A percentile compares a stretch with the other conserved stretches of the same genome.
Evolutionary conservation across 2,797 vertebrate species (phyloP).

Genomic region (Scolopax rusticola): DNA sequence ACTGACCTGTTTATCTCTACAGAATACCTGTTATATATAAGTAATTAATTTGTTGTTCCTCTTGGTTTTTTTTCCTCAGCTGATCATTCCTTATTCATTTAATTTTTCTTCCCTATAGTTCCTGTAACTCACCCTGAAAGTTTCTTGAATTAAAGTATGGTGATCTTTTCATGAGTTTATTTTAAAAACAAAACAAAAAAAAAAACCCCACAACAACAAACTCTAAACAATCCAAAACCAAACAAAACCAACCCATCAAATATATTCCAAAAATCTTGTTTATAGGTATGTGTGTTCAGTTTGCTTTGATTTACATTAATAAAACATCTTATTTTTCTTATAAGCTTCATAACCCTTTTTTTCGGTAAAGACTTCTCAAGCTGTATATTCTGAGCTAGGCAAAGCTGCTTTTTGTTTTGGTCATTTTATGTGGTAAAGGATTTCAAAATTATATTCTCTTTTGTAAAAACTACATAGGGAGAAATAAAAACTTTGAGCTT

Average conservation of each 20-base stretch:
- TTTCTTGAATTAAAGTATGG: not conserved
- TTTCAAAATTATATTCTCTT: not conserved
- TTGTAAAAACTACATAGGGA: not conserved
- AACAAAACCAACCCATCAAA: not conserved
- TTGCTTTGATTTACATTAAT: not conserved
- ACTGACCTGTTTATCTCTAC: not conserved
- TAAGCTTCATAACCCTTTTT: not conserved
- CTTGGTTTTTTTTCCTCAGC: not conserved
- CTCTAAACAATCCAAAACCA: not conserved
- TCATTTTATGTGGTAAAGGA: not conserved
- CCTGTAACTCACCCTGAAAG: not conserved
- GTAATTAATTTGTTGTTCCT: not conserved
- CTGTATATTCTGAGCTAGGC: not conserved
- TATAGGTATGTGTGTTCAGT: not conserved
- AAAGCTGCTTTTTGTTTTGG: not conserved
- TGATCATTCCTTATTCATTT: not conserved
- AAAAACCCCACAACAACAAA: too few relatives aligned
- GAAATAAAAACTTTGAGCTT: not conserved
- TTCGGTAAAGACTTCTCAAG: not conserved
- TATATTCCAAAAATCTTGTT: not conserved
- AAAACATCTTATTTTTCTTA: not conserved
- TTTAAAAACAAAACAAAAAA: not conserved
- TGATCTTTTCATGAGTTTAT: not conserved
- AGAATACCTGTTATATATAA: not conserved
- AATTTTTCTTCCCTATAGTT: not conserved